phyloP scores from a whole-genome alignment of 2,888 invertebrate genomes.

The Gortyna flavago region DNA sequence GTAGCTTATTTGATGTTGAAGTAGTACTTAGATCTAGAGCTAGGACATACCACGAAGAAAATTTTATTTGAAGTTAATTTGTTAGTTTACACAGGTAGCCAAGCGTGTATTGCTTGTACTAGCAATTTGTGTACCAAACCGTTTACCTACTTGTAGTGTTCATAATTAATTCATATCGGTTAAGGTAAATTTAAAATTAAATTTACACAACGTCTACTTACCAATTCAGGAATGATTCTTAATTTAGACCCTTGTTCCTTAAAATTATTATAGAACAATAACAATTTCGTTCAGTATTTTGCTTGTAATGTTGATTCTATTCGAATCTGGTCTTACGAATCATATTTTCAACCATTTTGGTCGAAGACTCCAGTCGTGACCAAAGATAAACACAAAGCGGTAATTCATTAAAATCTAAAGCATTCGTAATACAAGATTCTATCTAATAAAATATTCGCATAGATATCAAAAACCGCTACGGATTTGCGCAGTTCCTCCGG shows the following conservation, averaged over 20 bases:
- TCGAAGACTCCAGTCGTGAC: not conserved
- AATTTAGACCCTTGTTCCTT: slow-evolving; percentile 16
- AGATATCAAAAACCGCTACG: slow-evolving; percentile 62
- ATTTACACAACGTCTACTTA: slow-evolving; percentile 56
- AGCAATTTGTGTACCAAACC: slow-evolving; percentile 61
- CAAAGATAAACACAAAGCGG: not conserved
- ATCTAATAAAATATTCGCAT: slow-evolving; percentile 53
- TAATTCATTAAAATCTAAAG: not conserved
- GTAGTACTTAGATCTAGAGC: slow-evolving; percentile 5
- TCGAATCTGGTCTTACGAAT: slow-evolving; percentile 45
- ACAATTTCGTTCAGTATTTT: slow-evolving; percentile 19
- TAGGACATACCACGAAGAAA: slow-evolving; percentile 12
- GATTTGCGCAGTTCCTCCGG: slow-evolving; percentile 93
- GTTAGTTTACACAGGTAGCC: slow-evolving; percentile 41
- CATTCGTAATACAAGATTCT: slow-evolving; percentile 50
- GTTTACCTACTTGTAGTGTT: slow-evolving; percentile 58
- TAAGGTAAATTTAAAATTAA: slow-evolving; percentile 66
- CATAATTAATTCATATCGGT: slow-evolving; percentile 66
- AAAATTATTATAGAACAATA: slow-evolving; percentile 16
- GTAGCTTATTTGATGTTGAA: not conserved
- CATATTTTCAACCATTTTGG: not conserved
- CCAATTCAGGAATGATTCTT: slow-evolving; percentile 36
- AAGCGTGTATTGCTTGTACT: slow-evolving; percentile 50
- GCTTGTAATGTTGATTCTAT: slow-evolving; percentile 7
- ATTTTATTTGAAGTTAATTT: slow-evolving; percentile 55